phyloP scores from a whole-genome alignment of 1,140 invertebrate genomes.

The Vollenhovia emeryi region DNA sequence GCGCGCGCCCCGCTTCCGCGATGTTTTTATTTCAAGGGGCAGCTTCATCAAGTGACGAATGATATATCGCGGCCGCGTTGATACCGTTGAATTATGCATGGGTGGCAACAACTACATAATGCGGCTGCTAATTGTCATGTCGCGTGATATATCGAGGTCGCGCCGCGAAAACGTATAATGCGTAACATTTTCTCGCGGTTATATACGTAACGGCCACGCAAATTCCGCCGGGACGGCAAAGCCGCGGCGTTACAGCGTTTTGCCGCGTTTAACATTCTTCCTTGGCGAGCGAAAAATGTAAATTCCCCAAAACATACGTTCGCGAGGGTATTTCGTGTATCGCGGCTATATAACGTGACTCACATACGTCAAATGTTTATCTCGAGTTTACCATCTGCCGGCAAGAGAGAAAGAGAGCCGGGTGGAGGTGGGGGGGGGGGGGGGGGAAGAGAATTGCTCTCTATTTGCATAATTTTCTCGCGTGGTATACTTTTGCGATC shows the following conservation, averaged over 20 bases:
- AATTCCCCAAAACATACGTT: neutral
- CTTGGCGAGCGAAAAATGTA: neutral
- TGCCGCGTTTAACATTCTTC: neutral
- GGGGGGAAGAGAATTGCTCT: neutral
- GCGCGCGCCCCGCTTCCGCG: neutral
- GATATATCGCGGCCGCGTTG: constrained; percentile 41
- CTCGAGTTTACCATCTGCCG: neutral
- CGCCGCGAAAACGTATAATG: constrained; percentile 10
- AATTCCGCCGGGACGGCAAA: too few relatives aligned
- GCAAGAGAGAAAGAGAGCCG: too few relatives aligned
- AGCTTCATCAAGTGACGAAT: constrained; percentile 52
- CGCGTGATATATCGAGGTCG: constrained; percentile 43
- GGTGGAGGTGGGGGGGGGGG: too few relatives aligned
- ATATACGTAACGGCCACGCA: neutral
- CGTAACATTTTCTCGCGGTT: constrained; percentile 33
- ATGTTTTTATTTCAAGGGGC: constrained; percentile 44
- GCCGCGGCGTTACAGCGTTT: neutral
- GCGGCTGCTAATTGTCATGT: constrained; percentile 50
- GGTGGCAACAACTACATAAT: constrained; percentile 51
- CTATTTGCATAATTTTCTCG: neutral
- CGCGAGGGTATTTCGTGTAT: neutral
- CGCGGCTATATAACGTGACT: neutral
- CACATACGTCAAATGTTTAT: neutral
- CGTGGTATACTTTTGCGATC: neutral
- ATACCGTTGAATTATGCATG: constrained; percentile 54